Base-by-base conservation (phyloP, 64 coral and sea anemone genomes). In the Stylophora pistillata region DNA sequence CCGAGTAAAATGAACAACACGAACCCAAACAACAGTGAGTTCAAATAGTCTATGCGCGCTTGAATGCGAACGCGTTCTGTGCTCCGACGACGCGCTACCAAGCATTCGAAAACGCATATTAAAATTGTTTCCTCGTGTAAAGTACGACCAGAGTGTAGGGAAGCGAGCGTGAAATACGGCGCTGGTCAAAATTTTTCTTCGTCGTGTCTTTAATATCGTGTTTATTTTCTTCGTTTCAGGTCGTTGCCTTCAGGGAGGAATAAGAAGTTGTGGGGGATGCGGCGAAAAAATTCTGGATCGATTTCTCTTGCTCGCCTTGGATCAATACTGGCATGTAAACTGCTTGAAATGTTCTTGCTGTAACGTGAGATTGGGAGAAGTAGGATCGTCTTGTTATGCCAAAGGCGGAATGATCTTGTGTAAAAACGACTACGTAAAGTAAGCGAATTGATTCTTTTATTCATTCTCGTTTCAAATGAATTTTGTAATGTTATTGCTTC, bases 401-500 rank as follows among this genome's bases (percentile, higher is more conserved):
- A 96, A 96, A 96, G 95, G 87, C 56, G 95, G 95, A 21, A 96
- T 96, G 95, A 96, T 96, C 77, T 76, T 96, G 30, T 96, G 95
- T 33, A 96, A 96, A 33, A 96, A 91, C 55, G 95, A 96, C 76
- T 96, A 96, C 33, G 95, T 96, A 18, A 90, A 91, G 95, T 96
- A 89, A 69, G 88, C 62, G 58, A 72, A n/a, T 89, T 85, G 56
- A 14, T 41, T 53, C 54, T 81, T 41, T 69, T 84, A 84, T 84
- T 68, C 72, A 53, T 82, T 88, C 76, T 81, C 55, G 88, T 88
- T 74, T 83, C 61, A 7, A 12, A 47, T 69, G 33, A 60, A 69
- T 84, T 47, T 84, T 69, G 62, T 69, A 68, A 81, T 64, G 33
- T 84, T 68, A 59, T 61, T 65, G 41, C 61, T 61, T 88, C 86